phyloP scores from a whole-genome alignment of 2,888 invertebrate genomes.

The Heliconius cydno region DNA sequence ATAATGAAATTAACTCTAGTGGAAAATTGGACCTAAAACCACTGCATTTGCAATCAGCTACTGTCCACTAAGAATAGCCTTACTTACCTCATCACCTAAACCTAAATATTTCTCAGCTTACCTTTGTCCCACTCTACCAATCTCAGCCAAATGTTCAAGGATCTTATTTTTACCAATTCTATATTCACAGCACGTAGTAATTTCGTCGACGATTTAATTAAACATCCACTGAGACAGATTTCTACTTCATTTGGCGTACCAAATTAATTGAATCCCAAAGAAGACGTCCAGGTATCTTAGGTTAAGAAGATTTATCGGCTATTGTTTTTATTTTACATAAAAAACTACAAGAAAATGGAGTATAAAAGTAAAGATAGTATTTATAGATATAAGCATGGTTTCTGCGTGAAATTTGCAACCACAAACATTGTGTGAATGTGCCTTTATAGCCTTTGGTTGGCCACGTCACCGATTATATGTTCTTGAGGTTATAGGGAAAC shows the following conservation, averaged over 20 bases:
- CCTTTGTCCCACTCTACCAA: background rate
- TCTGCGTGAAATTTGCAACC: slow-evolving; percentile 12
- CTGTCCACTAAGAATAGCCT: too few species aligned
- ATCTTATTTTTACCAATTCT: background rate
- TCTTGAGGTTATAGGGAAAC: background rate
- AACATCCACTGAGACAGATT: slow-evolving; percentile 46
- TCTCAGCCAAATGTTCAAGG: background rate
- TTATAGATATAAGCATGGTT: background rate
- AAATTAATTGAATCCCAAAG: slow-evolving; percentile 48
- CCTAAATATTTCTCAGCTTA: background rate
- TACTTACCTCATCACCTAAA: background rate
- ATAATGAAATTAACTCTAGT: too few species aligned
- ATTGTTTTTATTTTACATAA: background rate
- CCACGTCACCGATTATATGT: background rate
- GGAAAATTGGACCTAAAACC: too few species aligned
- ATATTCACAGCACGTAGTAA: slow-evolving; percentile 8
- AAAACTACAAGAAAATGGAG: background rate
- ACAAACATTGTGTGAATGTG: background rate
- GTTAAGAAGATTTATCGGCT: slow-evolving; percentile 22
- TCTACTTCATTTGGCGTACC: slow-evolving; percentile 43
- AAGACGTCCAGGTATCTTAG: slow-evolving; percentile 39
- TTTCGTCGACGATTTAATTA: slow-evolving; percentile 44
- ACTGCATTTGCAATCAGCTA: too few species aligned
- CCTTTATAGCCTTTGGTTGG: background rate
- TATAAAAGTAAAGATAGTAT: background rate